Conservation (phyloP, 2,113 vertebrate genomes). For the Plecturocebus donacophilus region DNA sequence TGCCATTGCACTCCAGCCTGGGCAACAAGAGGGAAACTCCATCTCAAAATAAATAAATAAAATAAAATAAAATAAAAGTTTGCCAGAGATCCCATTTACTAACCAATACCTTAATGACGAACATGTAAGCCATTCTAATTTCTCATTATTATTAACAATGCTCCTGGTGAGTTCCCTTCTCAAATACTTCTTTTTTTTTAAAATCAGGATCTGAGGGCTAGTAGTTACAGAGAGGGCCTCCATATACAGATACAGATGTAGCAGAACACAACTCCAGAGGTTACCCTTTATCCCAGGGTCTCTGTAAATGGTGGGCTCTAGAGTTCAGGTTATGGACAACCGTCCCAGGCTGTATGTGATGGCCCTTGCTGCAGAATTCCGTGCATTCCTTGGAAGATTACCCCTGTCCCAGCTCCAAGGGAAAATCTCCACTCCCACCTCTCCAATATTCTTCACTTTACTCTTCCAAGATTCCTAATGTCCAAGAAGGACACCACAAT, state of each 20-base stretch:
- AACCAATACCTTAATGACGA: neutral
- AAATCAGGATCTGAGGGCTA: neutral
- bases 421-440: neutral
- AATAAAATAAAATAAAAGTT: neutral
- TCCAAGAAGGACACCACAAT: neutral
- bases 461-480: neutral
- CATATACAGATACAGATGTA: neutral
- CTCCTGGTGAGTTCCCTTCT: neutral
- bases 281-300: neutral
- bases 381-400: neutral
- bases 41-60: no score
- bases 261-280: neutral
- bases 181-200: neutral
- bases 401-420: neutral
- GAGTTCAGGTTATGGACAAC: fast-evolving
- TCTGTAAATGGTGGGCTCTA: neutral
- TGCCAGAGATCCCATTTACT: neutral
- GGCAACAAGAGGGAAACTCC: no score
- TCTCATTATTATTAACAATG: neutral
- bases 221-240: neutral
- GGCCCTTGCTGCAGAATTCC: neutral
- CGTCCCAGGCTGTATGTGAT: neutral
- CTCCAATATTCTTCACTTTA: neutral
- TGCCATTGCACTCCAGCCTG: no score
- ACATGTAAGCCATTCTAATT: neutral